Evolutionary conservation across 2,113 vertebrate genomes (phyloP).

Genomic region (Peromyscus polionotus): DNA sequence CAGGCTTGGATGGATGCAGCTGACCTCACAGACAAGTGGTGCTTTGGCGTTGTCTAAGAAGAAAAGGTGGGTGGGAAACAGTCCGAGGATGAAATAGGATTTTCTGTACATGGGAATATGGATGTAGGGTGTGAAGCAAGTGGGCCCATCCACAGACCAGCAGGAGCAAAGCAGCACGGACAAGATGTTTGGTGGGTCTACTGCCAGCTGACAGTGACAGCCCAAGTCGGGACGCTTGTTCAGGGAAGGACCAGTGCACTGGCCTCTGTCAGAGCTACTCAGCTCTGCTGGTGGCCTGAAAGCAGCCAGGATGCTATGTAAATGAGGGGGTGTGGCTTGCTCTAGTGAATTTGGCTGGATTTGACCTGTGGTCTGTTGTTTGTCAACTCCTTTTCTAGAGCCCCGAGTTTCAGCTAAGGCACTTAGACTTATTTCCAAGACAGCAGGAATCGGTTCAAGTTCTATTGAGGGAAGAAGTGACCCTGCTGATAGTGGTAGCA

Average conservation of each 20-base stretch:
- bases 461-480: conserved; percentile 44
- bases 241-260: not conserved
- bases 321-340: not conserved
- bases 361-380: not conserved
- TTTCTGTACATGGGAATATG: not conserved
- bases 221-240: not conserved
- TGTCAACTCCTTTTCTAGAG: conserved; percentile 15
- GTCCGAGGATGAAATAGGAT: not conserved
- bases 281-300: not conserved
- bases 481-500: not conserved
- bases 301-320: not conserved
- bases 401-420: not conserved
- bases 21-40: not conserved
- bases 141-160: not conserved
- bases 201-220: not conserved
- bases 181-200: not conserved
- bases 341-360: not conserved
- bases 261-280: not conserved
- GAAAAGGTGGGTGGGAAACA: not conserved
- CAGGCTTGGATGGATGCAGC: rapidly evolving
- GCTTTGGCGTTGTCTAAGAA: conserved; percentile 1
- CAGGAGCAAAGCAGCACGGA: not conserved
- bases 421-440: conserved; percentile 31
- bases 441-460: not conserved
- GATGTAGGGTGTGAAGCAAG: not conserved